Percentiles rank a stretch among this genome's conserved stretches.
Conservation (phyloP, 2,113 vertebrate species). For the Laticauda laticaudata region DNA sequence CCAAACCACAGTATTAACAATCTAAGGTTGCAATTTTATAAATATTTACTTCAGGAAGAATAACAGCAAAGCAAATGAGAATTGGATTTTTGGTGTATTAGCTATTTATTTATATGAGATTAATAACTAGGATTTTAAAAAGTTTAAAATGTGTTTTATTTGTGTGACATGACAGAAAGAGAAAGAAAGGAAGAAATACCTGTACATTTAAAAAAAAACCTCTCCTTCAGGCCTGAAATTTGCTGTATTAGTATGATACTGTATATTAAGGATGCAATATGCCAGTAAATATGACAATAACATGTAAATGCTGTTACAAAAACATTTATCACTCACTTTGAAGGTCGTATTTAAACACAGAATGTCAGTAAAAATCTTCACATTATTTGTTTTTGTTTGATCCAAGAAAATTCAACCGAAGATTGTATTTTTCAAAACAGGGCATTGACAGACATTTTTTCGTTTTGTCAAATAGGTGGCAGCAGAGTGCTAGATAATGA, state of each 20-base stretch:
- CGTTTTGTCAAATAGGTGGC: conserved; percentile 83
- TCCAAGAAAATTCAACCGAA: conserved; percentile 8
- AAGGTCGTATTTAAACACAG: neutral
- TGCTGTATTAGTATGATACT: neutral
- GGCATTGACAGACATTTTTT: conserved; percentile 47
- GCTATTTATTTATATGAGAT: neutral
- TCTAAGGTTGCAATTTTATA: neutral
- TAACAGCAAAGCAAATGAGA: neutral
- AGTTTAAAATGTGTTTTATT: neutral
- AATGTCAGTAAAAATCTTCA: neutral
- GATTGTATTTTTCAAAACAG: neutral
- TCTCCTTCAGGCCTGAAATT: neutral
- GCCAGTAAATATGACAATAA: neutral
- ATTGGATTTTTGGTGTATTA: neutral
- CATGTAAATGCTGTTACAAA: neutral
- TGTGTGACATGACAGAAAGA: neutral
- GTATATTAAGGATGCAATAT: neutral
- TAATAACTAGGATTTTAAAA: accelerated
- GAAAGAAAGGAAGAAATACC: neutral
- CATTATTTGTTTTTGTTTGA: conserved; percentile 9
- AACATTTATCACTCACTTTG: neutral
- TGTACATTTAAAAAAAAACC: neutral
- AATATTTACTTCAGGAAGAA: neutral
- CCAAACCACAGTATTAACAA: neutral
- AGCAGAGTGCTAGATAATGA: conserved; percentile 79